Conservation (phyloP, 2,113 vertebrate genomes). For the Alces alces region DNA sequence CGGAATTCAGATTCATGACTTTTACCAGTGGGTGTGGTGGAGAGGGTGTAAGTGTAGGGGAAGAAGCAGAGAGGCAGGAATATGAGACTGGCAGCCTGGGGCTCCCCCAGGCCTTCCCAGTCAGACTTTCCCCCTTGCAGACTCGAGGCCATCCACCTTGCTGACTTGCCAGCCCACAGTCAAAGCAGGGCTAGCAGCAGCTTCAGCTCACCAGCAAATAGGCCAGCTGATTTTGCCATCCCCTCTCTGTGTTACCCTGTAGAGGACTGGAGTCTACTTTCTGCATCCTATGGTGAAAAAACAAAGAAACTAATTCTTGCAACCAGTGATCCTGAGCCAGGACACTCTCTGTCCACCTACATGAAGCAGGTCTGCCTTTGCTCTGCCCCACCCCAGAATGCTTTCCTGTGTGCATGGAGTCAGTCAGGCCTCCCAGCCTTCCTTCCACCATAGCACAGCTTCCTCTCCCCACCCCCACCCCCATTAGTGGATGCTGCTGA, state of each 20-base stretch:
- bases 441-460: not conserved
- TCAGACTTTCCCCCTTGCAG: not conserved
- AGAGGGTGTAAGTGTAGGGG: not conserved
- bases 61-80: not conserved
- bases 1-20: not conserved
- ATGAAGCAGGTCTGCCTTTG: not conserved
- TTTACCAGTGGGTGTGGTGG: not conserved
- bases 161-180: not conserved
- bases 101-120: not conserved
- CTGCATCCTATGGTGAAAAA: not conserved
- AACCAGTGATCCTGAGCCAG: not conserved
- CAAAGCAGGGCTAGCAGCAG: not conserved
- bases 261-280: not conserved
- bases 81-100: no score
- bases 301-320: not conserved
- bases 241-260: not conserved
- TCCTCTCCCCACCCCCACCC: not conserved
- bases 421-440: not conserved
- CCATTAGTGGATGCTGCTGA: not conserved
- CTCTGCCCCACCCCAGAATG: not conserved
- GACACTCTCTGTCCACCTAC: not conserved
- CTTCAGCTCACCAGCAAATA: not conserved
- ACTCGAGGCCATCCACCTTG: not conserved
- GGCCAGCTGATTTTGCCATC: not conserved
- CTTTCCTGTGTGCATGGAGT: rapidly evolving